Conservation (phyloP, 2,797 vertebrate species). For the Semaprochilodus insignis region DNA sequence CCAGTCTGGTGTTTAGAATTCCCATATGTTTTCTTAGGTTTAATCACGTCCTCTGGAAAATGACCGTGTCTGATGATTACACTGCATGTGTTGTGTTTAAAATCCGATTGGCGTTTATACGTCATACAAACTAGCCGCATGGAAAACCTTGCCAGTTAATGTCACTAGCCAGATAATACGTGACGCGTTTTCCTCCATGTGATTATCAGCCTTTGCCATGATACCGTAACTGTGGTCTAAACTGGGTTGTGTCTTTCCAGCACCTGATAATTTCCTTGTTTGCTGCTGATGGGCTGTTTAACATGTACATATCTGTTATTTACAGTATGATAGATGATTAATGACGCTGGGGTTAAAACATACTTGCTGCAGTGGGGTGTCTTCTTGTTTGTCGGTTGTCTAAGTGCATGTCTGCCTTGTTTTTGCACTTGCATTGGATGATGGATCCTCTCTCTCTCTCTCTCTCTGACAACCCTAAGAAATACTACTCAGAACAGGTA, state of each 20-base stretch:
- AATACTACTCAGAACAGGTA: constrained; percentile 80
- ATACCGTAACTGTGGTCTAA: not conserved
- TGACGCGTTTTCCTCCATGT: not conserved
- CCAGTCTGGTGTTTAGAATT: too few relatives aligned
- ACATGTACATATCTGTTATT: not conserved
- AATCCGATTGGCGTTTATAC: too few relatives aligned
- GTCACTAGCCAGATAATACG: not conserved
- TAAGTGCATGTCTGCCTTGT: constrained; percentile 78
- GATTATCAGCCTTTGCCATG: not conserved
- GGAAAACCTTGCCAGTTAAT: not conserved
- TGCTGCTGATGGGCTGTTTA: not conserved
- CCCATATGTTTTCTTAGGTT: not conserved
- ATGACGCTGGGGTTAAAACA: not conserved
- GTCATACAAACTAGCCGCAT: not conserved
- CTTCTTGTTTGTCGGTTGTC: constrained; percentile 48
- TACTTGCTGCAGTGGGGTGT: constrained; percentile 40
- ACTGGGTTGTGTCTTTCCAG: not conserved
- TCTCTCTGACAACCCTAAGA: constrained; percentile 64
- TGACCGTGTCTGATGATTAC: not conserved
- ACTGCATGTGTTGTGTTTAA: not conserved
- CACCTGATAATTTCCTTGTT: not conserved
- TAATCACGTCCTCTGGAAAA: not conserved
- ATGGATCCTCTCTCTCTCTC: constrained; percentile 61
- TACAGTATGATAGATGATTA: constrained; percentile 13
- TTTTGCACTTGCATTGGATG: constrained; percentile 67